Conservation (phyloP, 2,888 invertebrate species). For the Itoplectis maculator region DNA sequence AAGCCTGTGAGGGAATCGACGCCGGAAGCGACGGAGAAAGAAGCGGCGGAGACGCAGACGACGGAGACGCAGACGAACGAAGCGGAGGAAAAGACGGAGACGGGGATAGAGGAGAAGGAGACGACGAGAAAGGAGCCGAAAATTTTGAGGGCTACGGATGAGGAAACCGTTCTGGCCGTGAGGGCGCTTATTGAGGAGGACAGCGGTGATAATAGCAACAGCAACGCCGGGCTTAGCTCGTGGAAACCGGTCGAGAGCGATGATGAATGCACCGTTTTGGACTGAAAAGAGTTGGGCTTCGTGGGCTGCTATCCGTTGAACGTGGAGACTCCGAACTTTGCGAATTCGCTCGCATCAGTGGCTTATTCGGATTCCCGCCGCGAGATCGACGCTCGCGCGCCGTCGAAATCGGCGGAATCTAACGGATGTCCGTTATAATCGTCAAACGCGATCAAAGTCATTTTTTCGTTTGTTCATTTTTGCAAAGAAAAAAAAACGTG, state of each 20-base stretch:
- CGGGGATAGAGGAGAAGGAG: constrained; percentile 3
- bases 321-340: constrained; percentile 15
- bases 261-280: constrained; percentile 70
- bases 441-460: constrained; percentile 20
- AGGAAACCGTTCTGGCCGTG: constrained; percentile 68
- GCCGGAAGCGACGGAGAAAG: not conserved
- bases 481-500: not conserved
- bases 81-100: not conserved
- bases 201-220: constrained; percentile 27
- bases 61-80: not conserved
- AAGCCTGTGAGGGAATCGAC: not conserved
- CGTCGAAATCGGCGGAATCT: not conserved
- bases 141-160: constrained; percentile 12
- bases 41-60: not conserved
- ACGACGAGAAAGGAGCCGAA: not conserved
- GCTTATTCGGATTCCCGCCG: not conserved
- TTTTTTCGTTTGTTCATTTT: not conserved
- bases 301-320: constrained; percentile 43
- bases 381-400: not conserved
- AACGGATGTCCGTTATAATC: constrained; percentile 1
- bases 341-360: not conserved
- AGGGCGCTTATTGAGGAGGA: constrained; percentile 70
- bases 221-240: constrained; percentile 32
- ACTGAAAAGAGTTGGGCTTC: constrained; percentile 56
- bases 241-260: constrained; percentile 67